Conservation (phyloP, 2,113 vertebrate genomes). For the Chionomys nivalis region DNA sequence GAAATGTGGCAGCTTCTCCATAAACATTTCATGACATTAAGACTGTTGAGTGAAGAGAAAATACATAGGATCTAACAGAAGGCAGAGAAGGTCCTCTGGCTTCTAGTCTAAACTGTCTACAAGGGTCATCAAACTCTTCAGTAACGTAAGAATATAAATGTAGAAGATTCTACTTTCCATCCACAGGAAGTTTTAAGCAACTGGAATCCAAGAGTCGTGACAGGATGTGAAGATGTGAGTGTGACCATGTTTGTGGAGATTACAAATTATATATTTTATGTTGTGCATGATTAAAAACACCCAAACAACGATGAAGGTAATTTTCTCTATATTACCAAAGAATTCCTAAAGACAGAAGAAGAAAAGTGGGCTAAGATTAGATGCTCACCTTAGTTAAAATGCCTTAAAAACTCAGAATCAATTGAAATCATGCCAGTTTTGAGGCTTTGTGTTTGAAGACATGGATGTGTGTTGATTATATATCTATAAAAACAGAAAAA, state of each 20-base stretch:
- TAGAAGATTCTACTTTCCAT: background rate
- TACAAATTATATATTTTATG: slow-evolving; percentile 1
- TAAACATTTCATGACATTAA: background rate
- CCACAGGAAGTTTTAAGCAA: slow-evolving; percentile 4
- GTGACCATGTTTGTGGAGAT: slow-evolving; percentile 8
- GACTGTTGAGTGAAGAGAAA: slow-evolving; percentile 21
- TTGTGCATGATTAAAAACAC: background rate
- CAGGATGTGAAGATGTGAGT: background rate
- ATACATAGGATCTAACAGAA: background rate
- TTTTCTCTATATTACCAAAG: slow-evolving; percentile 23
- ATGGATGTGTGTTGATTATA: background rate
- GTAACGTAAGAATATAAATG: background rate
- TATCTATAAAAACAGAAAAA: background rate
- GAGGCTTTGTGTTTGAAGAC: slow-evolving; percentile 13
- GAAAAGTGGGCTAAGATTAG: background rate
- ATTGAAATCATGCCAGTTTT: slow-evolving; percentile 11
- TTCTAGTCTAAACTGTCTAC: background rate
- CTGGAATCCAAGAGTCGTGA: background rate
- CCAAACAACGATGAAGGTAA: background rate
- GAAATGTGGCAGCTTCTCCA: background rate
- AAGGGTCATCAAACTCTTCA: slow-evolving; percentile 26
- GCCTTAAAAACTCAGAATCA: background rate
- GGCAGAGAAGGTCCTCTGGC: background rate
- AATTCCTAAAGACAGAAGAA: slow-evolving; percentile 30
- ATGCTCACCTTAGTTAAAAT: background rate